These are phyloP conservation scores for Chitala chitala DNA, from an alignment of 2,113 vertebrate species.

Conservation along the genomic window DNA sequence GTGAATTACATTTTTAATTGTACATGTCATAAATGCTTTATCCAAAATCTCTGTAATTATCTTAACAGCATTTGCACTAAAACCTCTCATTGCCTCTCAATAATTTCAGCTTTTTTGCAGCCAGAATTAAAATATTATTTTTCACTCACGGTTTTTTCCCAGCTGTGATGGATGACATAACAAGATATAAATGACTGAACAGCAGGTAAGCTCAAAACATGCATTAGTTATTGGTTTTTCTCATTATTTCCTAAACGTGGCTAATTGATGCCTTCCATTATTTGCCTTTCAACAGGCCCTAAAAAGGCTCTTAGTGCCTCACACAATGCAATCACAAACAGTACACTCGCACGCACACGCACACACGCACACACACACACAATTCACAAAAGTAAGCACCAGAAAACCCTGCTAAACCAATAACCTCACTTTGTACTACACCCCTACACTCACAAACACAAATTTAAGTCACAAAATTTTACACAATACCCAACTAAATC, in stretches of 20 bases:
- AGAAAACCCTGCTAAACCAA: too few relatives aligned
- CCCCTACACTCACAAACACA: too few relatives aligned
- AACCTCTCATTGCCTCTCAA: background rate
- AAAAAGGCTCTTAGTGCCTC: too few relatives aligned
- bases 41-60: background rate
- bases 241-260: constrained; percentile 57
- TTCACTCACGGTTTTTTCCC: constrained; percentile 42
- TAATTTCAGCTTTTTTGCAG: constrained; percentile 10
- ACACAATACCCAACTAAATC: too few relatives aligned
- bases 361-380: too few relatives aligned
- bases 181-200: constrained; percentile 54
- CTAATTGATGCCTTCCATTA: constrained; percentile 56
- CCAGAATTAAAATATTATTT: constrained; percentile 28
- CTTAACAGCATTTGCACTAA: constrained; percentile 9
- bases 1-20: background rate
- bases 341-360: too few relatives aligned
- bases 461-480: too few relatives aligned
- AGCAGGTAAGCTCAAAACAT: constrained; percentile 55
- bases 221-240: constrained; percentile 54
- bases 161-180: constrained; percentile 54
- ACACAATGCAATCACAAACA: too few relatives aligned
- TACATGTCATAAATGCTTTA: constrained; percentile 8
- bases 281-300: constrained; percentile 39
- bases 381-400: too few relatives aligned
- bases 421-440: too few relatives aligned